phyloP scores from a whole-genome alignment of 2,113 vertebrate species.

The Steatornis caripensis region DNA sequence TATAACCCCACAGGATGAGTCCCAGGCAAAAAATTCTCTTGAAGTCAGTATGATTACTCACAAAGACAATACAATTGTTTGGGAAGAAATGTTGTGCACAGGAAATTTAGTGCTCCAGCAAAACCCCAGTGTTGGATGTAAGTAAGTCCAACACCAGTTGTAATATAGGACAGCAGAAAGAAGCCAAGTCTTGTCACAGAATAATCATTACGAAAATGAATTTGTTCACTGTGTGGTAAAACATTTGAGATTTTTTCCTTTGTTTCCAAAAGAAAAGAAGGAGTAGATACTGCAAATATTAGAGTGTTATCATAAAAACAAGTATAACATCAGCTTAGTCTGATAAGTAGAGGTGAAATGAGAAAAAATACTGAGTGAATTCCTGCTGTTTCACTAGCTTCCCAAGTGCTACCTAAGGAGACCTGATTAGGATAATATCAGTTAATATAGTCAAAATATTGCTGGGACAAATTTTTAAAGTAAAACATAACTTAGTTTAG shows the following conservation, averaged over 20 bases:
- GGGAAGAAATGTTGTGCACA: background rate
- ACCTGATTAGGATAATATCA: background rate
- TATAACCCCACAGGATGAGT: background rate
- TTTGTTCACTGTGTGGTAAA: background rate
- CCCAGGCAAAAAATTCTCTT: background rate
- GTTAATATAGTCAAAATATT: background rate
- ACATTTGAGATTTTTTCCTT: fast-evolving
- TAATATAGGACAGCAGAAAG: background rate
- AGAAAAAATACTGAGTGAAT: background rate
- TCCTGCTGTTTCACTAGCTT: background rate
- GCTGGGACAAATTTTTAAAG: background rate
- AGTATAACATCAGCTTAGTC: background rate
- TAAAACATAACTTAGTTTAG: background rate
- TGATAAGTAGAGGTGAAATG: background rate
- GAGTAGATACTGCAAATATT: background rate
- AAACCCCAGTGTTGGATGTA: background rate
- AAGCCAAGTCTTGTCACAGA: background rate
- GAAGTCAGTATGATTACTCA: background rate
- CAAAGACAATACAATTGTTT: background rate
- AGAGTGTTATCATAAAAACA: background rate
- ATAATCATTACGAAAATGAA: background rate
- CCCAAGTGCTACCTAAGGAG: background rate
- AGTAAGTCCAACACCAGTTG: background rate
- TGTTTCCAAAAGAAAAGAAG: background rate
- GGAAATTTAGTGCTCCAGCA: background rate